A percentile compares a stretch with the other conserved stretches of the same genome.
Evolutionary conservation across 2,888 invertebrate genomes (phyloP).

Genomic region (Scelioninae gen. 2): DNA sequence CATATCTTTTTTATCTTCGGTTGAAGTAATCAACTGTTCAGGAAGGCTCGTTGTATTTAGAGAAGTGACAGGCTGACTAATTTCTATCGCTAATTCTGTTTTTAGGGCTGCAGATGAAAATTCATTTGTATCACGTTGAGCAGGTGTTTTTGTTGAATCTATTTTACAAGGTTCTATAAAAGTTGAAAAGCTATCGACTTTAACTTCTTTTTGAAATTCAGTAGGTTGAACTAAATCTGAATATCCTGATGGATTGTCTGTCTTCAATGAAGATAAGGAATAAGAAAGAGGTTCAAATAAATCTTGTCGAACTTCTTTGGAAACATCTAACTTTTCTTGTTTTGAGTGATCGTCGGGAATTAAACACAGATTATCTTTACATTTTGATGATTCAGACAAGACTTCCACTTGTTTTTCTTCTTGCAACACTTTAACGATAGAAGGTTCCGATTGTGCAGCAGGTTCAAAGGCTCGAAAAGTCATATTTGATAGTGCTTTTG

Average conservation of each 20-base stretch:
- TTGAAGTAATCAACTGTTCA: background rate
- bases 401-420: background rate
- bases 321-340: background rate
- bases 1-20: background rate
- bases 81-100: background rate
- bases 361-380: no score
- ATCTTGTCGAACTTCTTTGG: slow-evolving; percentile 19
- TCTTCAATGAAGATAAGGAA: slow-evolving; percentile 11
- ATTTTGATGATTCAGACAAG: background rate
- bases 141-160: background rate
- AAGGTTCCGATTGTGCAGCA: background rate
- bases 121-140: no score
- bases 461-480: slow-evolving; percentile 9
- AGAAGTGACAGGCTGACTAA: background rate
- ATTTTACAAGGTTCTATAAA: no score
- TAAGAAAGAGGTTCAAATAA: slow-evolving; percentile 47
- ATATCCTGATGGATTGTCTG: background rate
- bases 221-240: background rate
- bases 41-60: background rate
- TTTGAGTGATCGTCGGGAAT: no score
- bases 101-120: background rate
- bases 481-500: slow-evolving; percentile 23
- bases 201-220: no score
- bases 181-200: background rate
- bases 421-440: background rate